Percentiles rank a stretch among this genome's conserved stretches.
phyloP scores from a whole-genome alignment of 1,140 invertebrate genomes.

The Euglossa dilemma region DNA sequence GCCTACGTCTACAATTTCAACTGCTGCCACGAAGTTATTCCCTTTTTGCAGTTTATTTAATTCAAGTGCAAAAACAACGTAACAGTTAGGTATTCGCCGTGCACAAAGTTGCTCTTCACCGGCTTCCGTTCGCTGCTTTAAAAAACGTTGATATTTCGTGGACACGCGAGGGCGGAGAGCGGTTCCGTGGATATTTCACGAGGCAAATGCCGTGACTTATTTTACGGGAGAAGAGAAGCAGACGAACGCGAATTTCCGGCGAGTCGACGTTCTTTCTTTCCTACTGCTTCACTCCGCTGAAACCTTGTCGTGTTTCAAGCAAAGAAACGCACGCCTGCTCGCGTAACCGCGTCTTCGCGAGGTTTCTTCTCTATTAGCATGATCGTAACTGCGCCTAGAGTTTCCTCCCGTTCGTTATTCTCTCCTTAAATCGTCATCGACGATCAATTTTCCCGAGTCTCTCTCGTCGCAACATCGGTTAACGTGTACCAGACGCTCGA shows the following conservation, averaged over 20 bases:
- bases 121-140: not conserved
- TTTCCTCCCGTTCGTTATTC: not conserved
- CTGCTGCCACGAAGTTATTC: not conserved
- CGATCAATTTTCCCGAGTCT: no score
- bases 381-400: not conserved
- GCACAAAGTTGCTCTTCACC: not conserved
- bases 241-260: slow-evolving; percentile 45
- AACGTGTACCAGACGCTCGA: no score
- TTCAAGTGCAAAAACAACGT: not conserved
- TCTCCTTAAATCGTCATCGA: not conserved
- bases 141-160: slow-evolving; percentile 43
- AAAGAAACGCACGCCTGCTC: slow-evolving; percentile 41
- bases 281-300: slow-evolving; percentile 42
- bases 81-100: not conserved
- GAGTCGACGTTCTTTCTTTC: slow-evolving; percentile 38
- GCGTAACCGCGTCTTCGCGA: slow-evolving; percentile 23
- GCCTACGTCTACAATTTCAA: no score
- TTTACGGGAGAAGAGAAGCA: slow-evolving; percentile 22
- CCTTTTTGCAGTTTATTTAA: not conserved
- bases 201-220: slow-evolving; percentile 55
- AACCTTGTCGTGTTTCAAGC: slow-evolving; percentile 54
- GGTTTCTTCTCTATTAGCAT: slow-evolving; percentile 48
- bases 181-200: slow-evolving; percentile 31
- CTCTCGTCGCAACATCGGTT: no score
- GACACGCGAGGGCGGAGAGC: slow-evolving; percentile 35